Conservation (phyloP, 2,888 invertebrate species). For the Trachelus stipa region DNA sequence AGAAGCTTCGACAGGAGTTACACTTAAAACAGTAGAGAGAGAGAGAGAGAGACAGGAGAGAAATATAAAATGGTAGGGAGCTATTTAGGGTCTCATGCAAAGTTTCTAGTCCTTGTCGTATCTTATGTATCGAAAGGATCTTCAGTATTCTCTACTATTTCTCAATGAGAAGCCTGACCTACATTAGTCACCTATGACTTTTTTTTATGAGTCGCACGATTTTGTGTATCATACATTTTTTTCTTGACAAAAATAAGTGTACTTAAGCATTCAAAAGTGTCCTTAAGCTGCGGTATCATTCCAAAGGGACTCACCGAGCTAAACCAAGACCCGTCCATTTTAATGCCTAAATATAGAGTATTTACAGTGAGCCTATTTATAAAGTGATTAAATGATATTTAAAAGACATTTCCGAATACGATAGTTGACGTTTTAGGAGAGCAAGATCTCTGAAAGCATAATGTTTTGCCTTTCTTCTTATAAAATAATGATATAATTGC, state of each 20-base stretch:
- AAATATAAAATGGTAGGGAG: not conserved
- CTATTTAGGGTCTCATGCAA: not conserved
- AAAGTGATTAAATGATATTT: not conserved
- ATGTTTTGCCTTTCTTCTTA: constrained; percentile 27
- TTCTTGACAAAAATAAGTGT: constrained; percentile 29
- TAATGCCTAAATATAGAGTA: constrained; percentile 47
- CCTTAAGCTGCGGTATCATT: constrained; percentile 25
- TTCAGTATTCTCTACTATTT: not conserved
- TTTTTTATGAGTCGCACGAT: constrained; percentile 17
- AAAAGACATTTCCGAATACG: constrained; percentile 6
- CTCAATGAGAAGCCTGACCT: not conserved
- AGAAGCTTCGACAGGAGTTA: not conserved
- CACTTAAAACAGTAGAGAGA: not conserved
- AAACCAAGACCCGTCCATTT: constrained; percentile 52
- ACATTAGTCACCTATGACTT: not conserved
- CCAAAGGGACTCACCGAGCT: constrained; percentile 35
- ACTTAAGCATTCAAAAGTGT: not conserved
- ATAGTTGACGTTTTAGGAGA: not conserved
- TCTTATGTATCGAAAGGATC: not conserved
- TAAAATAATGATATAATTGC: not conserved
- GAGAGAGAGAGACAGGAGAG: not conserved
- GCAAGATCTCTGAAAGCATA: constrained; percentile 41
- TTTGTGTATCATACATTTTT: constrained; percentile 20
- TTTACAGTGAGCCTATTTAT: constrained; percentile 12
- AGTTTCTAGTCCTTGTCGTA: not conserved